Base-by-base conservation (phyloP, 2,888 invertebrate genomes). In the Uropetala carovei region DNA sequence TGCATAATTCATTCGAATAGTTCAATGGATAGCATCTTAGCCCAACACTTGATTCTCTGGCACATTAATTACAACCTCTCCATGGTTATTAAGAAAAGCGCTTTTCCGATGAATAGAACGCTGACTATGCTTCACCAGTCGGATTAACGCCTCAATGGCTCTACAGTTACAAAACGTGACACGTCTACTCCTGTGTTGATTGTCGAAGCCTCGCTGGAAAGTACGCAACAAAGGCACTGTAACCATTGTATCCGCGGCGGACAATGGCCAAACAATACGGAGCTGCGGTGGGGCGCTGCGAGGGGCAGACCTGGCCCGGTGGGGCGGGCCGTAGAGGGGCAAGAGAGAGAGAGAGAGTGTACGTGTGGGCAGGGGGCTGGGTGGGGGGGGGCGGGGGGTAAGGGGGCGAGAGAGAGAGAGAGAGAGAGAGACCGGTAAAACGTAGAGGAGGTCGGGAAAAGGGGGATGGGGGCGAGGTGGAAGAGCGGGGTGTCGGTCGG, bases 71-170 rank as follows among this genome's bases (percentile, higher is more conserved):
- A 89, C 64, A 64, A 64, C 56, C 89, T 9, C 86, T 86, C 86
- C 86, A 30, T 89, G 89, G 89, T 64, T 89, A 89, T 89, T 89
- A 89, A 89, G 89, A 89, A 89, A 89, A 89, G 89, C 64, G 89
- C 64, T 89, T 89, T 43, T 89, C 89, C 89, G 89, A 89, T 89
- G 89, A 89, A 89, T 89, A 89, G 89, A 30, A 43, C 64, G 86
- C 86, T 86, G 86, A 89, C 89, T 89, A 89, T 89, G 60, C 89
- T 64, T 89, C 89, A 89, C 89, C 89, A 89, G 43, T 89, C 89
- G 89, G 64, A 89, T 89, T 89, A 89, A 89, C 89, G 89, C 89
- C 89, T 89, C 89, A 89, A 89, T 89, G 89, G 89, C 64, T 89
- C 89, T 89, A 89, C 89, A 64, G 89, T 64, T 89, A 89, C 89